Conservation (phyloP, 2,888 invertebrate species). For the Drosophila affinis region DNA sequence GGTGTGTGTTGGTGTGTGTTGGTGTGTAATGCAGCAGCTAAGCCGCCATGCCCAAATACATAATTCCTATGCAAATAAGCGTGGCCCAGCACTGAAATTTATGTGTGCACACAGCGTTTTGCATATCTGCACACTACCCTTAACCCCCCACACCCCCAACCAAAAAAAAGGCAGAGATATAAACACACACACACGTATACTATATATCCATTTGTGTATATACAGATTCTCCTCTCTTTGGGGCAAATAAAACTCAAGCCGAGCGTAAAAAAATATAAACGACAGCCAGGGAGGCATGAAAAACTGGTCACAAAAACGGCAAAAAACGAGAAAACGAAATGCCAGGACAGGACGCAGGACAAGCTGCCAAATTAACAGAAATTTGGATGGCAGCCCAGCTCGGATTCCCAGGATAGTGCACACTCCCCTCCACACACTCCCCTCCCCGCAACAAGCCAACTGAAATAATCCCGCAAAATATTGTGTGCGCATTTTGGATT, state of each 20-base stretch:
- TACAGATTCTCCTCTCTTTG: conserved; percentile 13
- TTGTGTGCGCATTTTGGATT: conserved; percentile 56
- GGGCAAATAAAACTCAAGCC: conserved; percentile 70
- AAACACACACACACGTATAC: neutral
- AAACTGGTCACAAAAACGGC: conserved; percentile 5
- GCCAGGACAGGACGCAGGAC: conserved; percentile 44
- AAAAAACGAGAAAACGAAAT: conserved; percentile 39
- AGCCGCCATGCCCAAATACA: conserved; percentile 74
- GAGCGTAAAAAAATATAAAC: conserved; percentile 74
- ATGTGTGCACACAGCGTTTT: conserved; percentile 72
- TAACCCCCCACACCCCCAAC: neutral
- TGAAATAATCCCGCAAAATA: conserved; percentile 76
- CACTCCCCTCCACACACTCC: neutral
- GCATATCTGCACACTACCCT: conserved; percentile 71
- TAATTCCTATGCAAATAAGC: conserved; percentile 77
- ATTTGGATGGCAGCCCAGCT: conserved; percentile 55
- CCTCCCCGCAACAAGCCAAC: conserved; percentile 63
- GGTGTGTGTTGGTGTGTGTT: conserved; percentile 56
- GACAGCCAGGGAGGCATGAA: conserved; percentile 37
- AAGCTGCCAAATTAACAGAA: conserved; percentile 76
- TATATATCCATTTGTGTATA: neutral
- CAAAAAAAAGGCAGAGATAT: conserved; percentile 10
- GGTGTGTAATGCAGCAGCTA: conserved; percentile 73
- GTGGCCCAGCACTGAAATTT: conserved; percentile 67
- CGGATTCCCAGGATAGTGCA: conserved; percentile 32